Evolutionary conservation across 1,140 invertebrate species (phyloP).

Genomic region (Caenorhabditis latens): DNA sequence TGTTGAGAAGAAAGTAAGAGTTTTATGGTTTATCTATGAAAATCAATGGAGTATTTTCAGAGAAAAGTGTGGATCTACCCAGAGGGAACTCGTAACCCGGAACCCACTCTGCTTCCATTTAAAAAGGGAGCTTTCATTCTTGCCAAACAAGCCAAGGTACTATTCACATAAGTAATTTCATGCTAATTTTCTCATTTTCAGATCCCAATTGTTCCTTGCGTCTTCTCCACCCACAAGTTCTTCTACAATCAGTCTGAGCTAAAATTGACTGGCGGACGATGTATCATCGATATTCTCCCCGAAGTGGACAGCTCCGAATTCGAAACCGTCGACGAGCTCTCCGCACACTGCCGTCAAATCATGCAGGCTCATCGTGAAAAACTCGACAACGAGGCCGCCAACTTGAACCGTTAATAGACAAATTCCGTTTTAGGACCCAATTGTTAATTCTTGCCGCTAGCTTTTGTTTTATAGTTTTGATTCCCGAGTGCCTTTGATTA

Average conservation of each 20-base stretch:
- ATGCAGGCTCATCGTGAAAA: conserved; percentile 60
- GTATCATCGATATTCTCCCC: conserved; percentile 63
- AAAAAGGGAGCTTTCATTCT: conserved; percentile 80
- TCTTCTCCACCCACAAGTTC: conserved; percentile 65
- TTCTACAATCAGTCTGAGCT: conserved; percentile 60
- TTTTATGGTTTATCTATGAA: not conserved
- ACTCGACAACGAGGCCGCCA: conserved; percentile 55
- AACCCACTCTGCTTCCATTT: conserved; percentile 78
- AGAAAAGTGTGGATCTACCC: conserved; percentile 79
- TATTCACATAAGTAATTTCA: not conserved
- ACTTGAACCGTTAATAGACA: not conserved
- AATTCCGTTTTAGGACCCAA: not conserved
- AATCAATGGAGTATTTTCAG: conserved; percentile 32
- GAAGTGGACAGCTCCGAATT: conserved; percentile 63
- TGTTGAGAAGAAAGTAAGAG: conserved; percentile 49
- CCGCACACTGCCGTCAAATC: conserved; percentile 53
- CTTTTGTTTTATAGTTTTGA: not conserved
- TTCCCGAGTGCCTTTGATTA: not conserved
- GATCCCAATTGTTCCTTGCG: conserved; percentile 66
- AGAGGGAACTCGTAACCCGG: conserved; percentile 79
- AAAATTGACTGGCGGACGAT: conserved; percentile 26
- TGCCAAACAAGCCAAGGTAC: conserved; percentile 77
- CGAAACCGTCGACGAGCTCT: conserved; percentile 62
- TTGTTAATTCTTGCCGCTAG: conserved; percentile 39
- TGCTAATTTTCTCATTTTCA: not conserved